These are phyloP conservation scores for Bombus consobrinus DNA, from an alignment of 1,140 invertebrate genomes.

Conservation along the genomic window DNA sequence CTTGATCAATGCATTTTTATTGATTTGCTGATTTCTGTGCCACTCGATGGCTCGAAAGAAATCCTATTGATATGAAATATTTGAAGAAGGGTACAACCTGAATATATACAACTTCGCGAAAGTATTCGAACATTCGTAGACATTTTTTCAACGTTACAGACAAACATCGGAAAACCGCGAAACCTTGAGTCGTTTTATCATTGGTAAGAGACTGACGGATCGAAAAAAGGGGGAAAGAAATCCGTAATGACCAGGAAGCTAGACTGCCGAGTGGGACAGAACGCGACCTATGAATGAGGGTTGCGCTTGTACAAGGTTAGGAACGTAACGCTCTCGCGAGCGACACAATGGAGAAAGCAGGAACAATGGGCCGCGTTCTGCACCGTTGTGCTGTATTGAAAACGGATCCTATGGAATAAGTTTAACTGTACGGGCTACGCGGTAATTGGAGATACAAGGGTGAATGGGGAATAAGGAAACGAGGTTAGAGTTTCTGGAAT, in stretches of 20 bases:
- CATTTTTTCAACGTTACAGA: background rate
- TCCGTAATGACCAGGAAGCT: background rate
- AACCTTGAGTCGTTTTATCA: background rate
- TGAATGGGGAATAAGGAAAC: constrained; percentile 28
- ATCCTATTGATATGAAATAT: too few species aligned
- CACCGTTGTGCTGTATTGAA: constrained; percentile 2
- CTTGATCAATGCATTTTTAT: too few species aligned
- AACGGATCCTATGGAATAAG: constrained; percentile 26
- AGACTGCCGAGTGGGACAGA: background rate
- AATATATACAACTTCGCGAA: too few species aligned
- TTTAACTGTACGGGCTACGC: constrained; percentile 15
- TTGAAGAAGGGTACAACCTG: too few species aligned
- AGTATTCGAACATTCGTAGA: too few species aligned
- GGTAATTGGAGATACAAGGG: constrained; percentile 37
- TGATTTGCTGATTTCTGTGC: too few species aligned
- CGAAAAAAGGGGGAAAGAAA: background rate
- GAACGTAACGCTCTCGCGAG: constrained; percentile 18
- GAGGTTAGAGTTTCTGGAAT: background rate
- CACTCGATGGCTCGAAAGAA: too few species aligned
- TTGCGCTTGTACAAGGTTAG: background rate
- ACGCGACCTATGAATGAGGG: background rate
- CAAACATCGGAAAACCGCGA: background rate
- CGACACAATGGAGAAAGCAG: constrained; percentile 14
- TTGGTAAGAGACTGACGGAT: background rate
- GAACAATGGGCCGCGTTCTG: constrained; percentile 16